These are phyloP conservation scores for Homalodisca vitripennis DNA, from an alignment of 1,140 invertebrate species.

Conservation along the genomic window DNA sequence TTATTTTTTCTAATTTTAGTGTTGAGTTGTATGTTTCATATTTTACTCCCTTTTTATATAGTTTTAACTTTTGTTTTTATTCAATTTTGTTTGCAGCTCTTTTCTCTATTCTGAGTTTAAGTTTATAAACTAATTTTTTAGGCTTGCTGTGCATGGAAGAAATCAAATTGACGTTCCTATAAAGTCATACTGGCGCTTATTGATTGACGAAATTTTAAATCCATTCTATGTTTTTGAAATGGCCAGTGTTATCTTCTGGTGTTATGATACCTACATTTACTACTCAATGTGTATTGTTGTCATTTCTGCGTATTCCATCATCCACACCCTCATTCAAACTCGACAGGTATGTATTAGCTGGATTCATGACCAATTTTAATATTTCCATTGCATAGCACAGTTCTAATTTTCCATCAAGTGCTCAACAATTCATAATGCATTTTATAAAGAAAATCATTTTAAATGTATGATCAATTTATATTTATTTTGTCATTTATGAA, in stretches of 20 bases:
- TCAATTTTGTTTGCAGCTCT: no score
- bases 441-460: no score
- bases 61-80: no score
- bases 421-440: no score
- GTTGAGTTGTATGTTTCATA: neutral
- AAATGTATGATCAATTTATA: no score
- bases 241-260: slow-evolving; percentile 77
- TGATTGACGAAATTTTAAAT: slow-evolving; percentile 77
- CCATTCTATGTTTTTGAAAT: slow-evolving; percentile 92
- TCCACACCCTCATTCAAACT: slow-evolving; percentile 59
- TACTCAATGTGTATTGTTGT: slow-evolving; percentile 68
- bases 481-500: no score
- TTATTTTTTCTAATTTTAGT: neutral
- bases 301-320: slow-evolving; percentile 60
- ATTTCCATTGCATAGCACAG: no score
- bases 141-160: slow-evolving; percentile 67
- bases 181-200: slow-evolving; percentile 66
- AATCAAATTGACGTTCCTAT: slow-evolving; percentile 74
- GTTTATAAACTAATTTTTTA: slow-evolving; percentile 48
- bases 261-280: slow-evolving; percentile 71
- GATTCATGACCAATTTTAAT: no score
- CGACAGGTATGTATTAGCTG: slow-evolving; percentile 53
- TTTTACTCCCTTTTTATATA: neutral
- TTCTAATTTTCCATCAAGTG: no score
- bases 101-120: neutral